phyloP scores from a whole-genome alignment of 2,888 invertebrate genomes.

The Thera britannica region DNA sequence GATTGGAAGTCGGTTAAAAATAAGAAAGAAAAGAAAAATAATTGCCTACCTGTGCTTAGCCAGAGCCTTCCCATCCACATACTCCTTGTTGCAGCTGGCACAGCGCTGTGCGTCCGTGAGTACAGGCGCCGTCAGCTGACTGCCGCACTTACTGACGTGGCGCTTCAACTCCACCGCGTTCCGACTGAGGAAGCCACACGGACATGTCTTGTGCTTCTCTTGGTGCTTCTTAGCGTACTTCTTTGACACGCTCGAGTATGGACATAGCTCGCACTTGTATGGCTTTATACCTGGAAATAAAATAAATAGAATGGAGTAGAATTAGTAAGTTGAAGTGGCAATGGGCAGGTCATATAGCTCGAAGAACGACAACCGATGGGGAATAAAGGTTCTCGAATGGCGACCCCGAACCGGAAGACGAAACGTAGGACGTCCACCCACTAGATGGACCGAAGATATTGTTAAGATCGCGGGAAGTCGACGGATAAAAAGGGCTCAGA shows the following conservation, averaged over 20 bases:
- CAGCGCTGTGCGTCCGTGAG: background rate
- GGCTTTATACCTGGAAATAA: conserved; percentile 64
- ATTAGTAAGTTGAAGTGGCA: no score
- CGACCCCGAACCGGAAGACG: no score
- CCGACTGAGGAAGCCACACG: conserved; percentile 60
- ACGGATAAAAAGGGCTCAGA: no score
- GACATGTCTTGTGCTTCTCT: conserved; percentile 59
- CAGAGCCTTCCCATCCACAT: conserved; percentile 14
- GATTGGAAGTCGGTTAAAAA: no score
- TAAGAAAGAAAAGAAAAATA: background rate
- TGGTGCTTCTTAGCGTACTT: conserved; percentile 74
- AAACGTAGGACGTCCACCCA: no score
- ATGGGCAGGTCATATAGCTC: no score
- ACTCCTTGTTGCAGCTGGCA: conserved; percentile 8
- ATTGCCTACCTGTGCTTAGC: conserved; percentile 15
- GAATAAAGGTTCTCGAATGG: no score
- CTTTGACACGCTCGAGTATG: conserved; percentile 67
- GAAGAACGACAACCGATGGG: no score
- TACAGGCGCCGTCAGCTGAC: background rate
- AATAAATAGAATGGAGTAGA: no score
- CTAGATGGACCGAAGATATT: no score
- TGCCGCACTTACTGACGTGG: conserved; percentile 44
- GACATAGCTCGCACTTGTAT: conserved; percentile 65
- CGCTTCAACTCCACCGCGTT: conserved; percentile 50
- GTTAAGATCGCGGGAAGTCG: no score